These are phyloP conservation scores for Dromiciops gliroides DNA, from an alignment of 2,113 vertebrate genomes.

Conservation along the genomic window DNA sequence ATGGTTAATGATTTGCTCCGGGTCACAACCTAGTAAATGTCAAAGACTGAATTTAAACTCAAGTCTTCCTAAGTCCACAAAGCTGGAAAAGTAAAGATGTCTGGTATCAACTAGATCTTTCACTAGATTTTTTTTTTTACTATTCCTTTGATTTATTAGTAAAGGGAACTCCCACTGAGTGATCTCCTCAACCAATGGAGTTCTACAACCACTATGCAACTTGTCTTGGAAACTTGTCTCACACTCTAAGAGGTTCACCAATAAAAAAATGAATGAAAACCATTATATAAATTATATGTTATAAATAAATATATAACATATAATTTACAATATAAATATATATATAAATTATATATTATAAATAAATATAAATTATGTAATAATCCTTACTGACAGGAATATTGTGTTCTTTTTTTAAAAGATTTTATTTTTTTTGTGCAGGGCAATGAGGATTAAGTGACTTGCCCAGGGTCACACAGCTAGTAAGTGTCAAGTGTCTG, in stretches of 20 bases:
- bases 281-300: too few species aligned
- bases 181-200: neutral
- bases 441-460: too few species aligned
- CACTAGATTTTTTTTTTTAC: neutral
- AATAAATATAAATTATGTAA: neutral
- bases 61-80: neutral
- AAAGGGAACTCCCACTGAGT: neutral
- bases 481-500: too few species aligned
- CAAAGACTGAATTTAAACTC: neutral
- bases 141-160: neutral
- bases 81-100: too few species aligned
- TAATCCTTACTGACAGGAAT: neutral
- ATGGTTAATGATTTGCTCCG: neutral
- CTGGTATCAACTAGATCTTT: neutral
- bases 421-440: too few species aligned
- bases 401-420: too few species aligned
- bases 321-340: too few species aligned
- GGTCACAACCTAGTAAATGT: neutral
- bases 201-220: neutral
- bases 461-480: too few species aligned
- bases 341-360: too few species aligned
- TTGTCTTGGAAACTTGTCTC: neutral
- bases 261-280: neutral
- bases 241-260: neutral
- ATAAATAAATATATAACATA: too few species aligned